phyloP scores from a whole-genome alignment of 2,113 vertebrate genomes.

The Cathartes aura region DNA sequence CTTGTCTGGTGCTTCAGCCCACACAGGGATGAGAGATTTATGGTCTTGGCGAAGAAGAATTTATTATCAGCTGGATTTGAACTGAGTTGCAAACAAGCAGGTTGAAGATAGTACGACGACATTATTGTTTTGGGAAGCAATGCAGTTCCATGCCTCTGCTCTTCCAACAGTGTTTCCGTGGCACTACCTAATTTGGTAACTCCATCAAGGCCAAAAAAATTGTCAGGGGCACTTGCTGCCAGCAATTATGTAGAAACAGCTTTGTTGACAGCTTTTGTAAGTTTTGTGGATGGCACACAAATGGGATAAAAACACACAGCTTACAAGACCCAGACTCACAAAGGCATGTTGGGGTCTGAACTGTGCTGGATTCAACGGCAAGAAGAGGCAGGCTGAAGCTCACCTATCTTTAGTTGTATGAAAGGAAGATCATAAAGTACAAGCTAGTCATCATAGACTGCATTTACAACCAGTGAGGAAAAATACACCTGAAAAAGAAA shows the following conservation, averaged over 20 bases:
- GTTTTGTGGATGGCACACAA: not conserved
- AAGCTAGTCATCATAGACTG: not conserved
- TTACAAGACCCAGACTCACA: not conserved
- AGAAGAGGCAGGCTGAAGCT: not conserved
- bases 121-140: not conserved
- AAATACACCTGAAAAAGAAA: not conserved
- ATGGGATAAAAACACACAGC: not conserved
- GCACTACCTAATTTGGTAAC: not conserved
- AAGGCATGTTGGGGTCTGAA: not conserved
- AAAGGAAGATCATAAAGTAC: not conserved
- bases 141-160: not conserved
- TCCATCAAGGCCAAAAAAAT: not conserved
- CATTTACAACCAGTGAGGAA: not conserved
- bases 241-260: not conserved
- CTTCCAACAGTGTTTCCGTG: not conserved
- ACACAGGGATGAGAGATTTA: not conserved
- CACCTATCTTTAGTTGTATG: accelerated
- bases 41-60: not conserved
- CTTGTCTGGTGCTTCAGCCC: not conserved
- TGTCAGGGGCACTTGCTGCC: not conserved
- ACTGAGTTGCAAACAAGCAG: not conserved
- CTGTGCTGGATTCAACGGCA: not conserved
- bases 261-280: not conserved
- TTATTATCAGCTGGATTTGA: not conserved
- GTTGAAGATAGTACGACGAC: accelerated